Evolutionary conservation across 2,797 vertebrate species (phyloP), one percentile per base, ranked within the genome.

Genomic region (Lepilemur septentrionalis): DNA sequence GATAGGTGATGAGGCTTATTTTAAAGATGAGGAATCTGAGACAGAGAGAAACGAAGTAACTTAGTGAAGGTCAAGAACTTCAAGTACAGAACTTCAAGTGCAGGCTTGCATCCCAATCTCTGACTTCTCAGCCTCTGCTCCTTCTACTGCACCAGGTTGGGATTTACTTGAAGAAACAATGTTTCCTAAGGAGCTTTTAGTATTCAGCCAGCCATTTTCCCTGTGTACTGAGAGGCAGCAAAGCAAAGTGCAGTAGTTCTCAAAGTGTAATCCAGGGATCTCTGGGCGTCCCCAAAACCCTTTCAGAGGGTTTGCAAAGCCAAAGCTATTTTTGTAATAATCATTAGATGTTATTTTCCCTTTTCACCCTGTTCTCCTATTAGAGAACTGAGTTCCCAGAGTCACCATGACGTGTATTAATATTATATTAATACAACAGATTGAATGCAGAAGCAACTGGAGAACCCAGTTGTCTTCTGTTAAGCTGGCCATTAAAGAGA

Each of bases 1-100:
- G 55, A 50, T 35, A 30, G 4, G 30, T 32, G 61, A 89, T 23
- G 28, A 59, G 46, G n/a, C 30, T n/a, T 18, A 0, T 63, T 80
- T 65, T 67, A 76, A 55, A 81, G 46, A 50, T 52, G 43, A 89
- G 30, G 72, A 78, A 91, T 35, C 23, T 35, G 81, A 94, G 50
- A 82, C 28, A 22, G 30, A 81, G 38, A 73, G 23, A 73, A 70
- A 90, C 4, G 5, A 61, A 43, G 9, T 72, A 72, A n/a, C 17
- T 83, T 43, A 46, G 46, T 5, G 11, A 79, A 80, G 32, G 70
- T 57, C 32, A 87, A 70, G 43, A 91, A 52, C 46, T 59, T 28
- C 65, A 18, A 32, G 43, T 67, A 4, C 8, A 17, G 46, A 81
- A n/a, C 4, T n/a, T n/a, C n/a, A n/a, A n/a, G n/a, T n/a, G n/a